Base-by-base conservation (phyloP, 1,140 invertebrate species). In the Bilobella aurantiaca region DNA sequence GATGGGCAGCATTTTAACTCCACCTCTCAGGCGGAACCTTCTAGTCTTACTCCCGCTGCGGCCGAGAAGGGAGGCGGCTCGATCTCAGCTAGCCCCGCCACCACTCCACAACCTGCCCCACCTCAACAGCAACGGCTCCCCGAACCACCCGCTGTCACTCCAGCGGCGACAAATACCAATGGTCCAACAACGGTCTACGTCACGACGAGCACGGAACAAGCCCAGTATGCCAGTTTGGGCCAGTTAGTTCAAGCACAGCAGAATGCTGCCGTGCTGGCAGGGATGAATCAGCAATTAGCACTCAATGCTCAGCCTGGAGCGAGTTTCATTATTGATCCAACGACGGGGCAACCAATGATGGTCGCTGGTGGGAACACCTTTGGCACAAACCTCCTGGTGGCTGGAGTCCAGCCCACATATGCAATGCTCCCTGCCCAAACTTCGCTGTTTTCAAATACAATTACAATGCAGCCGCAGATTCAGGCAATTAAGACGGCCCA, bases 391-490 rank as follows among this genome's bases (percentile, higher is more conserved):
- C 37, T 73, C 29, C 58, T 73, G 27, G 68, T 70, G 23, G 61
- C 65, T 30, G 68, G 68, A 18, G 64, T 53, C n/a, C 56, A 42
- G 25, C 68, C 68, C 1, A 68, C 67, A 3, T 73, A 70, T 57
- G 63, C 64, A 21, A 66, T 73, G 18, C 28, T 68, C 14, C 68
- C 68, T 14, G 58, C 68, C 1, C 58, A 58, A 18, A 37, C 64
- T 1, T 64, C 65, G 23, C 49, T 73, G 14, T 67, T 73, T 49
- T 61, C 68, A 3, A 70, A 68, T 63, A 57, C 68, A 57, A 69
- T 73, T 47, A 64, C 63, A 32, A 56, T 64, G 47, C 71, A 73
- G 53, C 68, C 68, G n/a, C 70, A 69, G 47, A 60, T 69, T 62
- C 65, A 67, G 42, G 53, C 68, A n/a, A 32, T 72, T 23, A 72